Conservation (phyloP, 2,113 vertebrate genomes). For the Ceuthmochares aereus region DNA sequence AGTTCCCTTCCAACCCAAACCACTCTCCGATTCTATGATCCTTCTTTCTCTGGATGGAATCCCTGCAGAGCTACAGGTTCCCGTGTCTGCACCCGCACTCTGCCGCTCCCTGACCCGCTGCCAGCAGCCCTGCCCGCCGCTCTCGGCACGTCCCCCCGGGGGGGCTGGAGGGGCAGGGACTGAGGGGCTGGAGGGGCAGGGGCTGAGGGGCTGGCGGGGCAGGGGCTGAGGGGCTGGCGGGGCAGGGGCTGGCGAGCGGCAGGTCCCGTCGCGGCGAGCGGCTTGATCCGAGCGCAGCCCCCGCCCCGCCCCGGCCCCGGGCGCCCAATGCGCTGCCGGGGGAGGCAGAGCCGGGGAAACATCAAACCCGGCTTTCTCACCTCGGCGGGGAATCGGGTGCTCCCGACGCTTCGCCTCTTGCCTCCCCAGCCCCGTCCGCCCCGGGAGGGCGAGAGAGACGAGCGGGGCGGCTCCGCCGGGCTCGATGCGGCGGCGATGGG, state of each 20-base stretch:
- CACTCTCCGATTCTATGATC: too few species aligned
- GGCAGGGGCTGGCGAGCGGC: too few species aligned
- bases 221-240: too few species aligned
- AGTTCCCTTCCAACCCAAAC: too few species aligned
- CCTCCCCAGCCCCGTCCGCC: not conserved
- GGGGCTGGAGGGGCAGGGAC: not conserved
- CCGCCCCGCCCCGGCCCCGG: conserved; percentile 49
- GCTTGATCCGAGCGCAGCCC: not conserved
- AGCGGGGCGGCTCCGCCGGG: not conserved
- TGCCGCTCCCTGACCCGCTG: rapidly evolving
- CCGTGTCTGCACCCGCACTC: not conserved
- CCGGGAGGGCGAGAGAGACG: not conserved
- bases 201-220: too few species aligned
- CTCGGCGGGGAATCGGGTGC: not conserved
- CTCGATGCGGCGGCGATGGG: conserved; percentile 85
- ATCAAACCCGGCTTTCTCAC: conserved; percentile 63
- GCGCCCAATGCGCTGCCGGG: conserved; percentile 14
- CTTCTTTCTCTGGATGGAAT: not conserved
- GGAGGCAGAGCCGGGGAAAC: conserved; percentile 11
- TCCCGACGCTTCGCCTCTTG: not conserved
- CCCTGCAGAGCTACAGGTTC: too few species aligned
- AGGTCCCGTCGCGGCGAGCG: not conserved
- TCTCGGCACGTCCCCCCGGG: not conserved
- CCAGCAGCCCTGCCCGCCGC: not conserved
- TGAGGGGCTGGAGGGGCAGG: too few species aligned